Base-by-base conservation (phyloP, 1,140 invertebrate species). In the Odontomachus brunneus region DNA sequence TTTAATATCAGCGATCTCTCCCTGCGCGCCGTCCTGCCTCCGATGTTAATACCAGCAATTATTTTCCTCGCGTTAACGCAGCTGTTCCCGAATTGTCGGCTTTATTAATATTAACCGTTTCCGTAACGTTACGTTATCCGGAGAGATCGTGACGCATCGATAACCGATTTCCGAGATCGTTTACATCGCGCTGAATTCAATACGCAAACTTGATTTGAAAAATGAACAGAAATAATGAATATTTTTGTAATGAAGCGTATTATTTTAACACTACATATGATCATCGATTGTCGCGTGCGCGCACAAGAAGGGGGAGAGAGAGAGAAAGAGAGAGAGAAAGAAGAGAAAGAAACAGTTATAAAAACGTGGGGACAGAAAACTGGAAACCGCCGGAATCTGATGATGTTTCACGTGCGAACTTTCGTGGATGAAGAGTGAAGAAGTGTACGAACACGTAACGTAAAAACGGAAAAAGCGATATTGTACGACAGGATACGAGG, bases 391-490 rank as follows among this genome's bases (percentile, higher is more conserved):
- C 49, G 49, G 12, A 67, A 63, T 75, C 49, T 12, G n/a, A 72
- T 1, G 29, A 24, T 62, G n/a, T n/a, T 74, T 3, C 7, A 62
- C 72, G 17, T 59, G 57, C 17, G 48, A 44, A 24, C 29, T 63
- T 57, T 72, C 44, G 72, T 62, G 49, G 49, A 19, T 17, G 17
- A 75, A 5, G 5, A 17, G 29, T 75, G 49, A 75, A 62, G 57
- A 24, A 62, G 57, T 57, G 57, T 38, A 62, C 29, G 29, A 75
- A 24, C 24, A 75, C 38, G 57, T 26, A 75, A 63, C 26, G 57
- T 38, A 29, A 75, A 75, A 75, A 38, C 24, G 29, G 5, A 33
- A 62, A 26, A 48, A 62, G 38, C 38, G 24, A 75, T 57, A 75
- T 63, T 7, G 49, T 44, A 60, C 22, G 38, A 49, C 51, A 38